Base-by-base conservation (phyloP, 1,140 invertebrate genomes). In the Heliconius hermathena region DNA sequence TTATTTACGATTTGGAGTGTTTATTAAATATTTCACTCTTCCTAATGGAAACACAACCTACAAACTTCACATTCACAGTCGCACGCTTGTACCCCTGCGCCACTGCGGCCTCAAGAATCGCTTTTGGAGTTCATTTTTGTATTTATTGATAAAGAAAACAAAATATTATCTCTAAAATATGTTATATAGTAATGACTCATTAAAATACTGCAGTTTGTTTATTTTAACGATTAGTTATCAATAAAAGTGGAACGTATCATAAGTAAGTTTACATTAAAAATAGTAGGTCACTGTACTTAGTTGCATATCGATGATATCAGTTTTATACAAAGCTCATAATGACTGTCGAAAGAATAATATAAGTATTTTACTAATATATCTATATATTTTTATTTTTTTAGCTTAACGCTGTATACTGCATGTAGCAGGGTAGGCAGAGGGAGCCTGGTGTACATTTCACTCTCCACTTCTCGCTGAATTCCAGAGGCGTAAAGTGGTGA, bases 201-300 rank as follows among this genome's bases (percentile, higher is more conserved):
- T 60, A 22, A 57, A 60, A 60, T 60, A 60, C n/a, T 11, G 20
- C n/a, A 60, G 20, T 26, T 3, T 66, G 60, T 66, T 66, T 66
- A 66, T 66, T 13, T 26, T 29, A 66, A 29, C 60, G 60, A 66
- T 66, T 66, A 22, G n/a, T 66, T 66, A 66, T 66, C 60, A 66
- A 26, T 66, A 16, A 66, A 66, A 66, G 60, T 66, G 22, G 60
- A 29, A 66, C 22, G 60, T 26, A 22, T 66, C 29, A 26, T 26
- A 66, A 26, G 60, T 66, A 66, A 66, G 16, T 66, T 26, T 66
- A 66, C 60, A 66, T 66, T 66, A 66, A 66, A 66, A 66, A 66
- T 66, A 66, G 26, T 66, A 66, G 60, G 60, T 66, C 60, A 66
- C n/a, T 66, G 54, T 57, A 66, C n/a, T 66, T n/a, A 26, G 60